Evolutionary conservation across 2,888 invertebrate species (phyloP).

Genomic region (Scrobipalpa costella): DNA sequence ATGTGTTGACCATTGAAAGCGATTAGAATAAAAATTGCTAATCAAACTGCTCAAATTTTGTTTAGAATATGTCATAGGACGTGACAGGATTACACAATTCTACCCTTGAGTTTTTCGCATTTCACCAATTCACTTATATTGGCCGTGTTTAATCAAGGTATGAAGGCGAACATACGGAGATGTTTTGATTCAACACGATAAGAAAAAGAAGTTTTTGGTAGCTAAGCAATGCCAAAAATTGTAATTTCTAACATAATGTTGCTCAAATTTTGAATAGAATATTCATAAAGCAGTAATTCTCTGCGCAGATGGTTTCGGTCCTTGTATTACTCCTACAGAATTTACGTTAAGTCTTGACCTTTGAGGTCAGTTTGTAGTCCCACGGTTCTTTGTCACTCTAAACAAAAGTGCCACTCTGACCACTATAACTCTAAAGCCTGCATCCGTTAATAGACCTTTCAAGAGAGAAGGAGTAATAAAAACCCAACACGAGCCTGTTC

Average conservation of each 20-base stretch:
- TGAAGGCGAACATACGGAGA: no score
- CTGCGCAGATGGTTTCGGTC: not conserved
- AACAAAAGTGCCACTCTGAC: constrained; percentile 12
- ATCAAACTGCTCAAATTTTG: no score
- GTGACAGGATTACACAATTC: constrained; percentile 22
- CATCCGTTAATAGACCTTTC: constrained; percentile 6
- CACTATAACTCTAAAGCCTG: not conserved
- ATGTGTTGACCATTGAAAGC: no score
- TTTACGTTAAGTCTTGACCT: not conserved
- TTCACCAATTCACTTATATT: constrained; percentile 16
- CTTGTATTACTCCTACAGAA: constrained; percentile 9
- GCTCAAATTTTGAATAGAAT: not conserved
- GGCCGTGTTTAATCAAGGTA: constrained; percentile 8
- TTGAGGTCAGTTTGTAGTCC: not conserved
- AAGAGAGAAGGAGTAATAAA: constrained; percentile 1
- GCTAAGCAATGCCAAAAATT: no score
- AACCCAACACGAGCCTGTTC: not conserved
- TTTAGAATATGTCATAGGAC: no score
- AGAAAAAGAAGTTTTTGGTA: no score
- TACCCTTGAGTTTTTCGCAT: constrained; percentile 16
- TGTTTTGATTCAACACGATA: no score
- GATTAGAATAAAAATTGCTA: no score
- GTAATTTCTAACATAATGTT: no score
- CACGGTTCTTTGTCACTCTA: constrained; percentile 8
- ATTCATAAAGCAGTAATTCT: not conserved